Conservation (phyloP, 2,888 invertebrate genomes). For the Phengaris alcon region DNA sequence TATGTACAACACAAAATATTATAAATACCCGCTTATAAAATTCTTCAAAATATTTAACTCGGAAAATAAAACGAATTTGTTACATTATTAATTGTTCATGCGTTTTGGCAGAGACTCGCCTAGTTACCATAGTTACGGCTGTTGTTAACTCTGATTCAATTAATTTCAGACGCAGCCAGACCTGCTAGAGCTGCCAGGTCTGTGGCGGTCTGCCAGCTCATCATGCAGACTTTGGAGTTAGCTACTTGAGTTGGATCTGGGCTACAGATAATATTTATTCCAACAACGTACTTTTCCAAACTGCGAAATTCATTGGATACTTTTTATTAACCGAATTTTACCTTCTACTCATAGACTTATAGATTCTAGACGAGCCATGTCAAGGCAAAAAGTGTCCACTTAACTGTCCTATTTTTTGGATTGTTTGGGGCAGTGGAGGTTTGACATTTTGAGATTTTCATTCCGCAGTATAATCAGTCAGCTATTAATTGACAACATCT, state of each 20-base stretch:
- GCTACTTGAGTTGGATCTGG: slow-evolving; percentile 20
- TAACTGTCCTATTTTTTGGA: no score
- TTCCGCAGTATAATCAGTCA: no score
- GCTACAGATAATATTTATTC: neutral
- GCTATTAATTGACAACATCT: no score
- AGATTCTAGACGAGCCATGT: no score
- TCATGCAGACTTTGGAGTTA: slow-evolving; percentile 28
- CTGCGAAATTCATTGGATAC: neutral
- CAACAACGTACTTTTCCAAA: neutral
- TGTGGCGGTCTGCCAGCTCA: slow-evolving; percentile 37
- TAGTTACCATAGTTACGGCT: slow-evolving; percentile 36
- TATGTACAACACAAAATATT: neutral
- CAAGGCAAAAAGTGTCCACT: no score
- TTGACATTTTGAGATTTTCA: no score
- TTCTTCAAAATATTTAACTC: neutral
- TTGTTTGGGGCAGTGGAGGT: no score
- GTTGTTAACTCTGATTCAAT: slow-evolving; percentile 36
- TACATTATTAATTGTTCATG: slow-evolving; percentile 7
- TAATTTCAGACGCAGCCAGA: slow-evolving; percentile 30
- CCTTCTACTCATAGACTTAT: no score
- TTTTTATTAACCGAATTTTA: neutral
- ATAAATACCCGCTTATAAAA: neutral
- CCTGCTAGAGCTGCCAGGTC: slow-evolving; percentile 28
- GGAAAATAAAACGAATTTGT: neutral
- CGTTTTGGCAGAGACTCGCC: slow-evolving; percentile 35